These are phyloP conservation scores for Liposcelis brunnea DNA, from an alignment of 2,888 invertebrate species.

Conservation along the genomic window DNA sequence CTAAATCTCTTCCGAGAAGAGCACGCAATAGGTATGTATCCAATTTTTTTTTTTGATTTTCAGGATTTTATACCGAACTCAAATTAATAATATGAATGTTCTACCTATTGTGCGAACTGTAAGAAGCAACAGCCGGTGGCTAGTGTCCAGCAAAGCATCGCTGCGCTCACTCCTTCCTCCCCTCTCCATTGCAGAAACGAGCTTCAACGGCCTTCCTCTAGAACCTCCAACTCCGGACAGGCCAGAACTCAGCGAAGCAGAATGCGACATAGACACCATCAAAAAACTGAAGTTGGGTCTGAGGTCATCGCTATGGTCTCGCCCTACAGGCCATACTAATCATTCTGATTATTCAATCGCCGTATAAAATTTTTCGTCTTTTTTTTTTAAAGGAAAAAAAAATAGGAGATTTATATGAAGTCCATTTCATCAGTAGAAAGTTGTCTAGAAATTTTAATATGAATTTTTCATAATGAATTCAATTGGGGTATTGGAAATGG, in stretches of 20 bases:
- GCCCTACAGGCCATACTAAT: slow-evolving; percentile 31
- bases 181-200: slow-evolving; percentile 12
- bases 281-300: slow-evolving; percentile 54
- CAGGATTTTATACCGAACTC: neutral
- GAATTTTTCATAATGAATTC: too few species aligned
- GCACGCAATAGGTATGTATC: slow-evolving; percentile 24
- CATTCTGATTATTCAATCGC: slow-evolving; percentile 59
- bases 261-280: slow-evolving; percentile 55
- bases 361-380: slow-evolving; percentile 43
- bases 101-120: neutral
- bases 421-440: too few species aligned
- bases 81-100: neutral
- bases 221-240: slow-evolving; percentile 28
- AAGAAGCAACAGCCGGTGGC: slow-evolving; percentile 7
- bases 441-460: too few species aligned
- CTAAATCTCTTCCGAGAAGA: slow-evolving; percentile 54
- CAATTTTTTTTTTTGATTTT: neutral
- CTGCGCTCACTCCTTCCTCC: slow-evolving; percentile 6
- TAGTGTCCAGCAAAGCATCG: slow-evolving; percentile 9
- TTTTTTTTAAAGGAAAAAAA: too few species aligned
- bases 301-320: slow-evolving; percentile 51
- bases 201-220: slow-evolving; percentile 20
- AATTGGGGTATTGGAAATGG: too few species aligned
- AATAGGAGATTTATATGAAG: neutral
- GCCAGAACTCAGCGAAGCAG: slow-evolving; percentile 48